Evolutionary conservation across 2,113 vertebrate species (phyloP).

Genomic region (Nannospalax galili): DNA sequence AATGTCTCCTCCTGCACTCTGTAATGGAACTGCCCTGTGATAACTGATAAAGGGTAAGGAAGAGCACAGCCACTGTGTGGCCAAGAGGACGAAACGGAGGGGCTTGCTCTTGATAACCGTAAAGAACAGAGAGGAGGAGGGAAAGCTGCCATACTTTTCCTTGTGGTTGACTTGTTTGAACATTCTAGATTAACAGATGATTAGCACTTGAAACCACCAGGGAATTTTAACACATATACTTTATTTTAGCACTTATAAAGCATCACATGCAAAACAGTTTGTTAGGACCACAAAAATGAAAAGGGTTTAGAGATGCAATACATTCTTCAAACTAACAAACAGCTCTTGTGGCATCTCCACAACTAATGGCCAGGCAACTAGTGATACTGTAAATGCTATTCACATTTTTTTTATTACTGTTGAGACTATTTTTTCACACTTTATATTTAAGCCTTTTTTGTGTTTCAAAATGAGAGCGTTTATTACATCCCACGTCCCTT

Average conservation of each 20-base stretch:
- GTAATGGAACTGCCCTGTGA: background rate
- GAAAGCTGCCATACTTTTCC: background rate
- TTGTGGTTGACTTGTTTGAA: background rate
- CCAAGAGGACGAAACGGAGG: background rate
- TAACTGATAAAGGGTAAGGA: background rate
- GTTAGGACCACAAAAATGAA: background rate
- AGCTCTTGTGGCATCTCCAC: background rate
- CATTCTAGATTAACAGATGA: background rate
- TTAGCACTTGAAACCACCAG: background rate
- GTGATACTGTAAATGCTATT: background rate
- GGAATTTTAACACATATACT: background rate
- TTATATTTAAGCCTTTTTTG: background rate
- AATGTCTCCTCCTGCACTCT: background rate
- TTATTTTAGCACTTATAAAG: background rate
- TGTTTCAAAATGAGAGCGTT: slow-evolving; percentile 19
- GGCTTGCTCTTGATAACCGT: background rate
- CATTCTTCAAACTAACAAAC: slow-evolving; percentile 3
- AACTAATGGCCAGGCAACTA: background rate
- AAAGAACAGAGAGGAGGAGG: background rate
- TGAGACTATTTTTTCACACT: background rate
- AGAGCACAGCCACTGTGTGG: background rate
- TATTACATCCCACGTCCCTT: slow-evolving; percentile 13
- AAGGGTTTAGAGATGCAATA: background rate
- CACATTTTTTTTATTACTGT: background rate
- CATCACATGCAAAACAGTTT: background rate